These are phyloP conservation scores for Porphyrio hochstetteri DNA, from an alignment of 2,113 vertebrate species.

Conservation along the genomic window DNA sequence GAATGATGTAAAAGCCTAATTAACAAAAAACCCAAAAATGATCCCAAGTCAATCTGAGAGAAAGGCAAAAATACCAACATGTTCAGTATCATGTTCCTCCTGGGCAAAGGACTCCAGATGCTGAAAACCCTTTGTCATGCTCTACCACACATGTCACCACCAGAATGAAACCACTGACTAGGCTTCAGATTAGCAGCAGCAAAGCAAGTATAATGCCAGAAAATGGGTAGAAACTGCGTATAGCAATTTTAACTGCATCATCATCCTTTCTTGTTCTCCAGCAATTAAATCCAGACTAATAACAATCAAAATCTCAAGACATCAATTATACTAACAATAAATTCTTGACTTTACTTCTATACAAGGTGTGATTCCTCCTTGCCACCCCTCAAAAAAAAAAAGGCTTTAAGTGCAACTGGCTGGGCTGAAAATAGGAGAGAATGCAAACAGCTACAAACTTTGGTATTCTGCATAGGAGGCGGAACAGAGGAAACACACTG, in stretches of 20 bases:
- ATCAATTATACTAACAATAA: neutral
- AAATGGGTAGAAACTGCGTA: neutral
- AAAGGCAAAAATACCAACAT: neutral
- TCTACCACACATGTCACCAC: neutral
- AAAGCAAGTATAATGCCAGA: neutral
- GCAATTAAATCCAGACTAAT: neutral
- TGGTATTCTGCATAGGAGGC: neutral
- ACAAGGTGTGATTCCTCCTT: neutral
- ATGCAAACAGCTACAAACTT: neutral
- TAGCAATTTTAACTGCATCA: neutral
- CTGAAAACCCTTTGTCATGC: neutral
- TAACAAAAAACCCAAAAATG: neutral
- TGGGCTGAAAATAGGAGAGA: neutral
- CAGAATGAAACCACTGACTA: neutral
- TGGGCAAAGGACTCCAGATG: neutral
- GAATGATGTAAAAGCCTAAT: neutral
- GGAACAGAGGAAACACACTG: neutral
- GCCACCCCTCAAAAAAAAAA: neutral
- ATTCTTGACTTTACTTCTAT: neutral
- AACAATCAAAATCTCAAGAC: neutral
- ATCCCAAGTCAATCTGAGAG: neutral
- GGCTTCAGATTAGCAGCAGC: neutral
- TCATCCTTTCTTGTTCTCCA: neutral
- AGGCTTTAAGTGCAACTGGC: neutral
- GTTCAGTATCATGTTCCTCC: neutral